Percentiles rank a stretch among this genome's conserved stretches.
Conservation (phyloP, 2,888 invertebrate genomes). For the Xestia xanthographa region DNA sequence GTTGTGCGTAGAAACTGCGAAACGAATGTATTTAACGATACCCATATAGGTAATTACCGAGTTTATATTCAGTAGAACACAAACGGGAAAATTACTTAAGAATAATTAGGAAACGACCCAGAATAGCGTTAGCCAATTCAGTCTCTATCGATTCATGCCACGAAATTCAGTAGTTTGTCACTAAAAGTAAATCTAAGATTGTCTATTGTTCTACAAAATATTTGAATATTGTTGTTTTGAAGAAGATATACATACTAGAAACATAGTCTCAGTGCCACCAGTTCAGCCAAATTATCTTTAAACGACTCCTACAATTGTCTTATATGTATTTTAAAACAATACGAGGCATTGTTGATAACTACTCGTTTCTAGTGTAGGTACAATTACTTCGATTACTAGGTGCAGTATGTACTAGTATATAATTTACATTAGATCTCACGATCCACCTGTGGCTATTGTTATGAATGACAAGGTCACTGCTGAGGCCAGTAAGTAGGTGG, state of each 20-base stretch:
- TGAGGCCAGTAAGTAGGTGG: background rate
- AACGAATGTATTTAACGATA: constrained; percentile 6
- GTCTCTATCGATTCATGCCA: constrained; percentile 12
- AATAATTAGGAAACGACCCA: constrained; percentile 36
- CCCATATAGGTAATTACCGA: background rate
- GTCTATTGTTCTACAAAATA: background rate
- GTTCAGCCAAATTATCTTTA: background rate
- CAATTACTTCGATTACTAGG: constrained; percentile 21
- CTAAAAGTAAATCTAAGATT: no score
- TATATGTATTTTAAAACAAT: constrained; percentile 1
- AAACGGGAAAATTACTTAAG: constrained; percentile 28
- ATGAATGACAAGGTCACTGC: constrained; percentile 36
- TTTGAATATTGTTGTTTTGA: background rate
- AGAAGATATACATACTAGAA: background rate
- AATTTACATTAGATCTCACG: constrained; percentile 41
- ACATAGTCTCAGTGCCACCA: background rate
- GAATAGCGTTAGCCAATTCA: constrained; percentile 8
- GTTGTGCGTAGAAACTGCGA: background rate
- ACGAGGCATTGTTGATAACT: constrained; percentile 15
- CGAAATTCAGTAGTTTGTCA: background rate
- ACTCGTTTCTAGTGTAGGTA: constrained; percentile 10
- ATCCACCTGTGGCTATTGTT: constrained; percentile 42
- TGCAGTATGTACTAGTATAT: constrained; percentile 12
- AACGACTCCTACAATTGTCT: background rate
- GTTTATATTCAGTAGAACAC: constrained; percentile 16